A percentile compares a stretch with the other conserved stretches of the same genome.
phyloP scores from a whole-genome alignment of 1,140 invertebrate genomes.

The Adelges cooleyi region DNA sequence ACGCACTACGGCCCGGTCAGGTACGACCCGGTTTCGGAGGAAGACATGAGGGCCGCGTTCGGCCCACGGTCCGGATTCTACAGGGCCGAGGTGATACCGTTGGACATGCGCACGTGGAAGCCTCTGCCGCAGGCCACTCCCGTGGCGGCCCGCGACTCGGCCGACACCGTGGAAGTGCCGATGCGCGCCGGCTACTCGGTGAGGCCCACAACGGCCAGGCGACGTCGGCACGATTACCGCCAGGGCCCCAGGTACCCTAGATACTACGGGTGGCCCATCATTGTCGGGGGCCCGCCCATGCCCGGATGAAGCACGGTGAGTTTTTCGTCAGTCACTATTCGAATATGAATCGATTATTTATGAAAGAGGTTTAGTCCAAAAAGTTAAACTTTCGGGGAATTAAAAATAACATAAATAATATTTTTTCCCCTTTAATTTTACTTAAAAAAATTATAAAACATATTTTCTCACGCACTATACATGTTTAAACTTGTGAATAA shows the following conservation, averaged over 20 bases:
- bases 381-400: too few species aligned
- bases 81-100: slow-evolving; percentile 15
- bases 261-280: background rate
- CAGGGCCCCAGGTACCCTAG: background rate
- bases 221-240: background rate
- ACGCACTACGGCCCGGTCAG: background rate
- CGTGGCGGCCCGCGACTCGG: too few species aligned
- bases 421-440: too few species aligned
- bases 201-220: background rate
- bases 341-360: too few species aligned
- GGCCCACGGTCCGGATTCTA: background rate
- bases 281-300: too few species aligned
- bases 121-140: background rate
- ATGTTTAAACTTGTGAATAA: too few species aligned
- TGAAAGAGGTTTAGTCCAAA: too few species aligned
- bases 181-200: background rate
- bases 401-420: too few species aligned
- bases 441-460: too few species aligned
- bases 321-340: too few species aligned
- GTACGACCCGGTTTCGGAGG: background rate
- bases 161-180: background rate
- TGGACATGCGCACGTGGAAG: slow-evolving; percentile 13
- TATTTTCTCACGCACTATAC: too few species aligned
- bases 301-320: background rate
- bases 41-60: background rate